Conservation (phyloP, 2,797 vertebrate species). For the Phataginus tricuspis region DNA sequence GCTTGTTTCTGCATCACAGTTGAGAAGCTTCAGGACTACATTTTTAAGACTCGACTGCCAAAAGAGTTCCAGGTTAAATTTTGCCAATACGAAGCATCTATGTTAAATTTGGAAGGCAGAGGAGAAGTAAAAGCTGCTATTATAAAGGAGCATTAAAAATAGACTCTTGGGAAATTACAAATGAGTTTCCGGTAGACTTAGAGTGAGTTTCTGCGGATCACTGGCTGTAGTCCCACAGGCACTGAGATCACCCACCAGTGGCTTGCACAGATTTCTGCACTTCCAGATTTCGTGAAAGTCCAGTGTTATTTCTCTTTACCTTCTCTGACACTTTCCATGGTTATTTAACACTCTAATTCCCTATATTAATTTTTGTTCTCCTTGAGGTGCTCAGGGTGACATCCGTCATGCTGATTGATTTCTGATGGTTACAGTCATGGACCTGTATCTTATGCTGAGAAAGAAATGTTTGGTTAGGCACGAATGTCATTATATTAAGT, state of each 20-base stretch:
- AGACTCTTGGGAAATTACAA: not conserved
- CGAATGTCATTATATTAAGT: not conserved
- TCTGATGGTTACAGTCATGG: not conserved
- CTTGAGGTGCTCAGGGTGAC: not conserved
- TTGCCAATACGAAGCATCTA: not conserved
- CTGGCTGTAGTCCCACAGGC: not conserved
- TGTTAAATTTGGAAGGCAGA: not conserved
- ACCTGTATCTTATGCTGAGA: not conserved
- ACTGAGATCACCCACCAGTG: not conserved
- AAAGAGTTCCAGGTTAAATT: not conserved
- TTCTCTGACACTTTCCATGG: not conserved
- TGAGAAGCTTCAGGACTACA: not conserved
- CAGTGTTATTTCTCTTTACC: conserved; percentile 5
- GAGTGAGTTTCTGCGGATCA: not conserved
- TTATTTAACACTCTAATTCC: not conserved
- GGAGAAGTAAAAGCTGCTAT: not conserved
- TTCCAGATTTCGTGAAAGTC: not conserved
- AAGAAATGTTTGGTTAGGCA: not conserved
- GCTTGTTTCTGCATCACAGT: not conserved
- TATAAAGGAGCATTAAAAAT: not conserved
- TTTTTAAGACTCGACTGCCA: not conserved
- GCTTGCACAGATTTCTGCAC: not conserved
- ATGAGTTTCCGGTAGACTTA: not conserved
- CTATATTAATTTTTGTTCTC: not conserved
- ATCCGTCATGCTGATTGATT: not conserved